Percentiles rank a stretch among this genome's conserved stretches.
phyloP scores from a whole-genome alignment of 2,888 invertebrate genomes.

The Synergus laeviventris region DNA sequence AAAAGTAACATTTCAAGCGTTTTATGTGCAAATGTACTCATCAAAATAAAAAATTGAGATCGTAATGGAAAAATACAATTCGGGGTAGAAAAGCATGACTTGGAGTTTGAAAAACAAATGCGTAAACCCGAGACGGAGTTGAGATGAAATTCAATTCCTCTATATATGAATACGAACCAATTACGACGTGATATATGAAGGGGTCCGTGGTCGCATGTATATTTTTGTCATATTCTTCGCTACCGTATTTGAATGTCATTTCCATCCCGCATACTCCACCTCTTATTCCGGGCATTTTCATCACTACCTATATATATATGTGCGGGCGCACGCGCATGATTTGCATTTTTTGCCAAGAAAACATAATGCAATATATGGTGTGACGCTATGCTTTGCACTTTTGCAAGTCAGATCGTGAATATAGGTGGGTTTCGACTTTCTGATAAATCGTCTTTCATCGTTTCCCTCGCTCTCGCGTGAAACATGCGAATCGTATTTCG shows the following conservation, averaged over 20 bases:
- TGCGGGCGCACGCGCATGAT: conserved; percentile 16
- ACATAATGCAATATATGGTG: conserved; percentile 20
- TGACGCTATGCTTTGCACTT: conserved; percentile 16
- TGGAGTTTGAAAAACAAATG: conserved; percentile 10
- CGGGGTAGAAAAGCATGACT: neutral
- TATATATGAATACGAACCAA: conserved; percentile 30
- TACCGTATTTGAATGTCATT: conserved; percentile 20
- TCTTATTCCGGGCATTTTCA: neutral
- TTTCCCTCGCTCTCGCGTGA: conserved; percentile 10
- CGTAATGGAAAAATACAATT: neutral
- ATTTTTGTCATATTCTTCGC: conserved; percentile 31
- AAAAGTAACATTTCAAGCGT: neutral
- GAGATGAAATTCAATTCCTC: conserved; percentile 9
- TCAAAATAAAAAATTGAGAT: neutral
- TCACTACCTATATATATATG: neutral
- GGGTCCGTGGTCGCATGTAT: conserved; percentile 27
- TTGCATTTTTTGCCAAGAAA: conserved; percentile 26
- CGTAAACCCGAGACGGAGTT: conserved; percentile 2
- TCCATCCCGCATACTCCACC: neutral
- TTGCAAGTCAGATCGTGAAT: conserved; percentile 36
- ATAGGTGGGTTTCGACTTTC: conserved; percentile 21
- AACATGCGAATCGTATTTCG: conserved; percentile 22
- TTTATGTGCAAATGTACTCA: neutral
- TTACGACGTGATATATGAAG: conserved; percentile 22
- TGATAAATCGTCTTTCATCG: conserved; percentile 29